These are phyloP conservation scores for Drosophila kikkawai DNA, from an alignment of 1,140 invertebrate genomes.

Conservation along the genomic window DNA sequence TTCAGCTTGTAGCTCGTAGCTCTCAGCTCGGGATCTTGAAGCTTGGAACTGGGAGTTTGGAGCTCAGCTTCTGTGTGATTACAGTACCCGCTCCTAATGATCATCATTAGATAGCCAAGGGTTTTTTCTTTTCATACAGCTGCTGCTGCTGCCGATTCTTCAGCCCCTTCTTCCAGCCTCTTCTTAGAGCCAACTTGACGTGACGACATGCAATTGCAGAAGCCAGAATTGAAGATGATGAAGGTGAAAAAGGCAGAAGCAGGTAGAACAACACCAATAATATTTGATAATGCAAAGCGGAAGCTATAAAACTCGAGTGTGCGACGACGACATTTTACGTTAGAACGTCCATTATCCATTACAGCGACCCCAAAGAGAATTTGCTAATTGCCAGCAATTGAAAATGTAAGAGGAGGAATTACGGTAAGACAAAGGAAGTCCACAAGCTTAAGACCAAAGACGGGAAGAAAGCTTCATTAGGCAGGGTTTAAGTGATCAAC, in stretches of 20 bases:
- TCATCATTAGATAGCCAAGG: slow-evolving; percentile 80
- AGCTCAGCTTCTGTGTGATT: slow-evolving; percentile 57
- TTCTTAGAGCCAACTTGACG: slow-evolving; percentile 45
- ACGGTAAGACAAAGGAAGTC: slow-evolving; percentile 20
- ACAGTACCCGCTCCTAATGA: slow-evolving; percentile 72
- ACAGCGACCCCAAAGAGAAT: slow-evolving; percentile 48
- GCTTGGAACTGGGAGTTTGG: slow-evolving; percentile 1
- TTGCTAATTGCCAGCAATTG: slow-evolving; percentile 79
- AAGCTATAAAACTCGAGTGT: slow-evolving; percentile 67
- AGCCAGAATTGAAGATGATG: slow-evolving; percentile 6
- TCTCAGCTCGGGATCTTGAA: background rate
- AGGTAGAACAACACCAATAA: slow-evolving; percentile 62
- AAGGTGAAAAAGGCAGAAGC: slow-evolving; percentile 21
- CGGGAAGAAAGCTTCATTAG: slow-evolving; percentile 54
- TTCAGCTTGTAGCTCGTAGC: slow-evolving; percentile 13
- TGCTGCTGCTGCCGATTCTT: slow-evolving; percentile 19
- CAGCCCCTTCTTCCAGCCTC: background rate
- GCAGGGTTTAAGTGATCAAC: slow-evolving; percentile 9
- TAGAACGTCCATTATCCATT: slow-evolving; percentile 27
- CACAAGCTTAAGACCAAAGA: background rate
- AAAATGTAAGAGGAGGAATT: slow-evolving; percentile 20
- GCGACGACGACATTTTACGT: slow-evolving; percentile 54
- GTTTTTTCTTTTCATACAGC: slow-evolving; percentile 50
- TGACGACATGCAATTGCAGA: slow-evolving; percentile 75
- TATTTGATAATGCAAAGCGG: slow-evolving; percentile 83